Conservation (phyloP, 2,888 invertebrate genomes). For the Diploptera punctata region DNA sequence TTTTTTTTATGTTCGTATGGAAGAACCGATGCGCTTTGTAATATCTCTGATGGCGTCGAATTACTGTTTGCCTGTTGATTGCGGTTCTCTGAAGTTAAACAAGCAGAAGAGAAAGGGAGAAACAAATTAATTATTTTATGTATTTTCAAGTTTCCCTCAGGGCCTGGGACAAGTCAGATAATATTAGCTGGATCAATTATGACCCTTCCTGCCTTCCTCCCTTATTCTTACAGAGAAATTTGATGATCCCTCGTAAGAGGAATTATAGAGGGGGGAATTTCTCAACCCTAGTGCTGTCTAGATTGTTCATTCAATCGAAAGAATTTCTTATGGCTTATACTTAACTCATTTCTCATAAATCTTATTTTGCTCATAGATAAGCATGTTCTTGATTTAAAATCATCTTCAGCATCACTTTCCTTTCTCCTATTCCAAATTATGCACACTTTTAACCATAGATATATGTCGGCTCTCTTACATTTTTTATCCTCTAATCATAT, state of each 20-base stretch:
- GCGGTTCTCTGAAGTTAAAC: background rate
- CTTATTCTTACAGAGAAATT: too few species aligned
- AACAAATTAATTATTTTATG: conserved; percentile 17
- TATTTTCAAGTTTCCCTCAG: background rate
- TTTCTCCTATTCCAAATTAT: too few species aligned
- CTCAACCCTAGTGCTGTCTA: background rate
- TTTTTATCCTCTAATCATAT: too few species aligned
- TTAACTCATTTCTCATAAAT: too few species aligned
- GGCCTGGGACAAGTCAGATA: background rate
- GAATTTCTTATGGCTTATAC: background rate
- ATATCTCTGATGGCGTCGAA: too few species aligned
- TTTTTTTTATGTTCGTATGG: too few species aligned
- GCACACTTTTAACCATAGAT: too few species aligned
- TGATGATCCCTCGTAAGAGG: conserved; percentile 6
- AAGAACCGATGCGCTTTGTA: too few species aligned
- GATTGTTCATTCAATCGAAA: background rate
- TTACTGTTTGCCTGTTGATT: background rate
- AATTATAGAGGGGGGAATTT: background rate
- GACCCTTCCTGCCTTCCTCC: conserved; percentile 1
- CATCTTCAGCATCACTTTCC: too few species aligned
- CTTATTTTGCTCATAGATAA: too few species aligned
- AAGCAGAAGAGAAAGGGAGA: background rate
- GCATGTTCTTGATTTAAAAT: too few species aligned
- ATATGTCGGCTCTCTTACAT: too few species aligned
- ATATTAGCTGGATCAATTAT: conserved; percentile 11